Evolutionary conservation across 2,888 invertebrate genomes (phyloP), one percentile per base, ranked within the genome.

Genomic region (Vesta saturnalis): DNA sequence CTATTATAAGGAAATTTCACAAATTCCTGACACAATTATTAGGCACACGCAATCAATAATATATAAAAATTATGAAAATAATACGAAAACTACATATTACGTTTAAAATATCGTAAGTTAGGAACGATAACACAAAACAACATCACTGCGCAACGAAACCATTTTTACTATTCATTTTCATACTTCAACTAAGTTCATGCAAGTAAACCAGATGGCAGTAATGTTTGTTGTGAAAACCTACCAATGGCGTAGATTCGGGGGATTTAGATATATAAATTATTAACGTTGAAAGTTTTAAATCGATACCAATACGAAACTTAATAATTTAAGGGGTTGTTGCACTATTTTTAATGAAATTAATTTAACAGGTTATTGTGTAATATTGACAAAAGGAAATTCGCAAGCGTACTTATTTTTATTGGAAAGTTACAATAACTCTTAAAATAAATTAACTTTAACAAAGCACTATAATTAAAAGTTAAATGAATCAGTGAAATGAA

Each of bases 41-140:
- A 30, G 14, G 15, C 43, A 16, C 19, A 59, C 59, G 35, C 12
- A n/a, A 21, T 49, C 30, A 30, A 15, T 21, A 35, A 16, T 15
- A 14, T 46, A 22, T 30, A 19, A 18, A 10, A 10, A 58, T 52
- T 22, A 19, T n/a, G n/a, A 46, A 15, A 52, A 21, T 12, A 46
- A 18, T 14, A 49, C 18, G 19, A n/a, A 16, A 57, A 54, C 76
- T 79, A n/a, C 46, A 52, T 47, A 62, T 67, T 62, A 30, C 58
- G 46, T 62, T 61, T 12, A 62, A 52, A 23, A 61, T 39, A 49
- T 19, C 58, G 35, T 49, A 47, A 22, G 23, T 47, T 12, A 19
- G 1, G n/a, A 30, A 57, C 14, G 1, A 56, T 22, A 67, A 18
- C 16, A 43, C 23, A 14, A 39, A 59, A 30, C 59, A 63, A 63